Base-by-base conservation (phyloP, 2,113 vertebrate species). In the Neogale vison region DNA sequence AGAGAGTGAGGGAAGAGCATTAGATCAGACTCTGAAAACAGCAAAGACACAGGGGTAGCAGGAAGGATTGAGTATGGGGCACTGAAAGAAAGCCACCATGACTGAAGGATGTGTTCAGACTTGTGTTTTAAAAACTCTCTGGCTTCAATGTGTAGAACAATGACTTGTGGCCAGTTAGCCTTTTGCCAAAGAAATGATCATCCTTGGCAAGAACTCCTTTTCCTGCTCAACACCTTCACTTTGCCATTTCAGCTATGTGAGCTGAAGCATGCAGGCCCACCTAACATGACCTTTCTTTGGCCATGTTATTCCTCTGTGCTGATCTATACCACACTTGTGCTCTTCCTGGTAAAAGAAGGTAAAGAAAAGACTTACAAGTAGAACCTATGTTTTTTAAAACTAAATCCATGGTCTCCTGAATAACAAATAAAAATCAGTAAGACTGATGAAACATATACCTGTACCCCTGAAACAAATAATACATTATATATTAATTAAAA, bases 401-500 rank as follows among this genome's bases (percentile, higher is more conserved):
- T 90, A 65, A 79, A 95, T 23, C 18, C 47, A 93, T 26, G 3
- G n/a, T 88, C 24, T 77, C 21, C 72, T 94, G 67, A 86, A 47
- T 57, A 93, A 92, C 57, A 87, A 96, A 85, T 92, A 17, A 81
- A 39, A 94, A 82, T 77, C 72, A 96, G 14, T 67, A 67, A 67
- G 63, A 67, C 63, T 67, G 31, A 65, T 65, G 63, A 65, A 65
- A 15, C 63, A 67, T 14, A 67, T 31, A 67, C 31, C 63, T 67
- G 63, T 67, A 67, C 63, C 63, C 63, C 63, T 67, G 63, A 67
- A 67, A 67, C 31, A 67, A 67, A 34, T 67, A 34, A 67, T 34
- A 34, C 31, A 67, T 67, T 34, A 34, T 34, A 65, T 65, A 31
- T 34, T 65, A 65, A 65, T 34, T 67, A 17, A 67, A 67, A 67